phyloP scores from a whole-genome alignment of 2,113 vertebrate genomes.

The Galemys pyrenaicus region DNA sequence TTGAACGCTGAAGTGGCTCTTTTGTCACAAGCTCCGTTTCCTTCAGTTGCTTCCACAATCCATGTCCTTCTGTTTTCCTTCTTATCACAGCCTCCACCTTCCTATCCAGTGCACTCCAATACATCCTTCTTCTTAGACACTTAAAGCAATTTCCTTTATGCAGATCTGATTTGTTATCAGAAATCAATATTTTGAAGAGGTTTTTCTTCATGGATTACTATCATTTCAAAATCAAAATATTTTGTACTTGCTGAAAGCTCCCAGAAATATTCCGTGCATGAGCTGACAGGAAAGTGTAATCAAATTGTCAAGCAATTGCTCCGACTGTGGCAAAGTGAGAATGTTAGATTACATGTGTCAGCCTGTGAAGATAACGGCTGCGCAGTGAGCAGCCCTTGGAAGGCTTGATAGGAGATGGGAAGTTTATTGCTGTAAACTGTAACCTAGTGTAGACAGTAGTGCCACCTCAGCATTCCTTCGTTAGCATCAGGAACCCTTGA shows the following conservation, averaged over 20 bases:
- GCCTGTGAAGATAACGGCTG: conserved; percentile 83
- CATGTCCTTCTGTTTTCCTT: neutral
- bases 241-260: conserved; percentile 83
- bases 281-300: conserved; percentile 86
- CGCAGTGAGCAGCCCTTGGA: conserved; percentile 74
- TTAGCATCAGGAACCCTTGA: conserved; percentile 77
- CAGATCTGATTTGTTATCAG: conserved; percentile 79
- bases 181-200: conserved; percentile 83
- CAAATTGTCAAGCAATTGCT: conserved; percentile 87
- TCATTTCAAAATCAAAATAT: conserved; percentile 88
- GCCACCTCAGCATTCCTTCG: conserved; percentile 80
- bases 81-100: conserved; percentile 20
- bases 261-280: conserved; percentile 79
- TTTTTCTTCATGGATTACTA: conserved; percentile 77
- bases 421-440: conserved; percentile 72
- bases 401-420: conserved; percentile 76
- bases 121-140: conserved; percentile 15
- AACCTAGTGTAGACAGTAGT: conserved; percentile 75
- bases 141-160: conserved; percentile 64
- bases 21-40: neutral
- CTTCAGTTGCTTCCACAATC: neutral
- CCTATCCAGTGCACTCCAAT: neutral
- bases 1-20: neutral
- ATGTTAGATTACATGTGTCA: conserved; percentile 87
- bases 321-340: conserved; percentile 84